Base-by-base conservation (phyloP, 2,797 vertebrate genomes). In the Monodelphis domestica region DNA sequence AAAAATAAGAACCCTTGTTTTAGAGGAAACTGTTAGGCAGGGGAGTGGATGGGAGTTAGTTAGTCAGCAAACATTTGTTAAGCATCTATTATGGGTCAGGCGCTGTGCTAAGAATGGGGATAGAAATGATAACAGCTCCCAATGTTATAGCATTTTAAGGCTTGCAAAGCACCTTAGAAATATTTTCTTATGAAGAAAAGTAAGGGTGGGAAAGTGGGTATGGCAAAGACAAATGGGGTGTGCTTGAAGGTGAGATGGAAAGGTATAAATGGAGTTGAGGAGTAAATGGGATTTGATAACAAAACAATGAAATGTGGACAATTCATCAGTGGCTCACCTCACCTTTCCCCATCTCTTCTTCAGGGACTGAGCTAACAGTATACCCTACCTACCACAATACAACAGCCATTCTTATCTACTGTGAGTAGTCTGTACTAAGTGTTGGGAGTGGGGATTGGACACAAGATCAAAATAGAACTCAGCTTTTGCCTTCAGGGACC, bases 271-370 rank as follows among this genome's bases (percentile, higher is more conserved):
- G 11, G 1, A 26, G 21, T 26, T 26, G 38, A 84, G 89, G 89
- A 92, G 45, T 89, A 4, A 17, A 12, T 59, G 90, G 94, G 90
- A 90, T 56, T n/a, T 55, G 53, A 54, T 45, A n/a, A 78, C 45
- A 89, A 88, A 55, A 53, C 38, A 94, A 78, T 9, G 28, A n/a
- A 53, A 26, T 53, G 38, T 26, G 26, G 28, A 50, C 21, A 14
- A 84, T 84, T 45, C 21, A 26, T 26, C 24, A 84, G 38, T 1
- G 17, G 3, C 9, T 45, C 3, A 45, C 78, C 70, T 78, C 33
- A 63, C 12, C 12, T n/a, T 33, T 70, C 21, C 11, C 17, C 38
- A 84, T 84, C 38, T 84, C 10, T 84, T 84, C 70, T 21, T 50
- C 21, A 26, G 21, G 9, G 21, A 50, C 70, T 84, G 63, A 78